Evolutionary conservation across 2,113 vertebrate species (phyloP).

Genomic region (Rhabdomys dilectus): DNA sequence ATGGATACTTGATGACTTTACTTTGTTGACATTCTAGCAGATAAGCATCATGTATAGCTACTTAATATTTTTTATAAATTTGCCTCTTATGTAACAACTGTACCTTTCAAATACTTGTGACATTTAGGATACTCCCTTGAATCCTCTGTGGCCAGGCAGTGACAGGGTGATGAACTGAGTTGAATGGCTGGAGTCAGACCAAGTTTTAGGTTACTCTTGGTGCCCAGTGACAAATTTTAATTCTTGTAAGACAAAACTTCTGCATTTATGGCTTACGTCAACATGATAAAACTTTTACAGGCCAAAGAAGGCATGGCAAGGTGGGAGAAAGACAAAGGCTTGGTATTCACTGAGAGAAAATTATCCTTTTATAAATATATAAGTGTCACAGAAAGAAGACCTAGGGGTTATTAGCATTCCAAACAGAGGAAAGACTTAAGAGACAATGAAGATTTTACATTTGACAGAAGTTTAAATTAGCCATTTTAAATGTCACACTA

Average conservation of each 20-base stretch:
- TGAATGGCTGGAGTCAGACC: background rate
- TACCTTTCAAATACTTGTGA: background rate
- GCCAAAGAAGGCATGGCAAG: background rate
- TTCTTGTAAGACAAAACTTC: background rate
- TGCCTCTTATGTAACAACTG: background rate
- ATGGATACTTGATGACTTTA: background rate
- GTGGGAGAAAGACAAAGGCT: background rate
- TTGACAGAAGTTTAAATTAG: slow-evolving; percentile 81
- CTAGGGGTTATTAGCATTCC: slow-evolving; percentile 18
- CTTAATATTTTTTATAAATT: background rate
- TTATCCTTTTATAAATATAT: slow-evolving; percentile 54
- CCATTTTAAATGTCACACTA: slow-evolving; percentile 85
- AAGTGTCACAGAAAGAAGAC: slow-evolving; percentile 49
- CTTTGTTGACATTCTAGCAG: background rate
- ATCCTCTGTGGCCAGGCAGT: background rate
- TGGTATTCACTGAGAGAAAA: slow-evolving; percentile 43
- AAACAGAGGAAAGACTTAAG: slow-evolving; percentile 60
- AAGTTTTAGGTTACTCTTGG: background rate
- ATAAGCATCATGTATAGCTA: background rate
- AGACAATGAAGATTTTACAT: slow-evolving; percentile 55
- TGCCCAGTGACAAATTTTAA: background rate
- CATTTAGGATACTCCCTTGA: background rate
- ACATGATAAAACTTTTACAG: background rate
- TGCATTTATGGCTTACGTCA: background rate
- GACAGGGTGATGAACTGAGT: background rate